Evolutionary conservation across 2,888 invertebrate genomes (phyloP), one percentile per base, ranked within the genome.

Genomic region (Ormyrus thymus): DNA sequence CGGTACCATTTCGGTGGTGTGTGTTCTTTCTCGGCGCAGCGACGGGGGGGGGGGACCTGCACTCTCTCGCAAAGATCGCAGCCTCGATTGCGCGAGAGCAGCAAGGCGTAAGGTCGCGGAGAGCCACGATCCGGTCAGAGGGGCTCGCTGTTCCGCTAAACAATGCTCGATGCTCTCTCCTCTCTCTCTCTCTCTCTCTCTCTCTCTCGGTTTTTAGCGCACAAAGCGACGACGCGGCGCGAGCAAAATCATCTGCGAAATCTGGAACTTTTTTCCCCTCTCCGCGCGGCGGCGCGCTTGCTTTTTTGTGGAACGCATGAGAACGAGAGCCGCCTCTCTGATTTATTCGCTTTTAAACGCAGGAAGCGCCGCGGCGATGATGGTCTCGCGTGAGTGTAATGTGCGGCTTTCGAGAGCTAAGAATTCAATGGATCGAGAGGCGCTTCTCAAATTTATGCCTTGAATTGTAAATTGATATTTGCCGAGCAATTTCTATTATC

Each of bases 121-220:
- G 85, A 88, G 87, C 87, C 83, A 83, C 86, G 87, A 87, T 87
- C 86, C 87, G 87, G 85, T 87, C 87, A 86, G 87, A 82, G 29
- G 87, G 84, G 81, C 86, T 46, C 50, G 61, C 50, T 76, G 62
- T 55, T 64, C 66, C 29, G 79, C 81, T 83, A 83, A 84, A 84
- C 84, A 83, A 83, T 82, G 79, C 11, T 7, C 15, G 29, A 4
- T 8, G 45, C n/a, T 53, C 45, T 15, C 9, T 61, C 10, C 45
- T 11, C 51, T 73, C 68, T n/a, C n/a, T 68, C 48, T 45, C 46
- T 68, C 9, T 61, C 10, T 9, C 45, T 11, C 51, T 73, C 68
- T n/a, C n/a, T 68, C 48, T 45, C 46, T 68, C 61, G 75, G 71
- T 61, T 51, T 51, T 61, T 72, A 62, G 61, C 59, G 46, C 51